phyloP scores from a whole-genome alignment of 2,113 vertebrate species.

The Cichladusa arquata region DNA sequence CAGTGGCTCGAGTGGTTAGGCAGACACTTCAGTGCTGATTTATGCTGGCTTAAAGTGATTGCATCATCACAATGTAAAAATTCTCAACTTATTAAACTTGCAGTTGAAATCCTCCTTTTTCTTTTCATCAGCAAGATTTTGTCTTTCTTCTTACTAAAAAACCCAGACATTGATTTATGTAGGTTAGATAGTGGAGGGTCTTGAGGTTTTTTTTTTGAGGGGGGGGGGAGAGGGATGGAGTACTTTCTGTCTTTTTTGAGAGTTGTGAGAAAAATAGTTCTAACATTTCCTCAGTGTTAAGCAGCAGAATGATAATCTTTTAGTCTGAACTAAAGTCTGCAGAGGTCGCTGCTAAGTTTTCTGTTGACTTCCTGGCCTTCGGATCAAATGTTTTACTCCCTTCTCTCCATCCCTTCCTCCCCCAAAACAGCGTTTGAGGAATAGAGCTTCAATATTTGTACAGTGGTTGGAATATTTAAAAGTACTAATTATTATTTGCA shows the following conservation, averaged over 20 bases:
- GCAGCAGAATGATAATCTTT: not conserved
- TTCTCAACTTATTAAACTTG: not conserved
- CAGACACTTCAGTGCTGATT: not conserved
- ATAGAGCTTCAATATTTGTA: no score
- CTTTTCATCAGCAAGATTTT: not conserved
- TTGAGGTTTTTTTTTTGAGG: not conserved
- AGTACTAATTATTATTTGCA: no score
- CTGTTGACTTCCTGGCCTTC: not conserved
- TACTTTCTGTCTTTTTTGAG: not conserved
- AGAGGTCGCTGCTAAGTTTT: not conserved
- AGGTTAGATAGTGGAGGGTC: not conserved
- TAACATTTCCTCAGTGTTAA: conserved; percentile 18
- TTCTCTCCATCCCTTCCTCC: not conserved
- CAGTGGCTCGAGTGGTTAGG: not conserved
- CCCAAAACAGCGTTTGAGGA: no score
- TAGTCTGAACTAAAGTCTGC: not conserved
- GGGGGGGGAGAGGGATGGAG: not conserved
- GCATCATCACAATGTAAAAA: not conserved
- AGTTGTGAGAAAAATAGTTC: not conserved
- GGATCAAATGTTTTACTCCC: not conserved
- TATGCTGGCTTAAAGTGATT: not conserved
- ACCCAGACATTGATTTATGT: not conserved
- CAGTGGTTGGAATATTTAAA: no score
- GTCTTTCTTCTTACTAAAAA: not conserved
- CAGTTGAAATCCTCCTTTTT: not conserved